Evolutionary conservation across 2,888 invertebrate genomes (phyloP).

Genomic region (Drosophila anomalata): DNA sequence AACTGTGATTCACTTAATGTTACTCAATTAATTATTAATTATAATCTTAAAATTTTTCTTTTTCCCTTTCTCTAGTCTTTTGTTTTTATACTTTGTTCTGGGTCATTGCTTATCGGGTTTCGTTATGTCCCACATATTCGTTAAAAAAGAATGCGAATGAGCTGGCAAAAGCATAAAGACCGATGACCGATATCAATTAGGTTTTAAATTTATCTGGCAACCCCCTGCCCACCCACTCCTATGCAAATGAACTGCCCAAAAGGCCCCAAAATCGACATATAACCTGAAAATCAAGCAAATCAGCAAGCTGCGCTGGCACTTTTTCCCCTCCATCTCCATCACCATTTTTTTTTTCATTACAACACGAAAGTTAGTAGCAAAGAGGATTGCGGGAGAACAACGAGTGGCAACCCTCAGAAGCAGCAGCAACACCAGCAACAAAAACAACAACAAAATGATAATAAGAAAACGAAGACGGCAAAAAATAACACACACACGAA

Average conservation of each 20-base stretch:
- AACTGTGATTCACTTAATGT: too few relatives aligned
- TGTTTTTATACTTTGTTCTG: neutral
- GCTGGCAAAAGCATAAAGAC: slow-evolving; percentile 26
- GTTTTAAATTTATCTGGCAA: slow-evolving; percentile 34
- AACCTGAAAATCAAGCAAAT: slow-evolving; percentile 33
- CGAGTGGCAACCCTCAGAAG: slow-evolving; percentile 42
- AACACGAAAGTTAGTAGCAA: slow-evolving; percentile 32
- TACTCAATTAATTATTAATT: too few relatives aligned
- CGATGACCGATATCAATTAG: slow-evolving; percentile 41
- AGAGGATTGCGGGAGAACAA: slow-evolving; percentile 20
- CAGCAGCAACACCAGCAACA: slow-evolving; percentile 40
- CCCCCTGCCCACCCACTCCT: slow-evolving; percentile 7
- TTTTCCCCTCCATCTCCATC: slow-evolving; percentile 22
- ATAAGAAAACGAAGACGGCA: slow-evolving; percentile 47
- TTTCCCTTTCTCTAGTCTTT: neutral
- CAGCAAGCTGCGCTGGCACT: slow-evolving; percentile 41
- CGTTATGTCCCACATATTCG: slow-evolving; percentile 5
- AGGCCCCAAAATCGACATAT: slow-evolving; percentile 19
- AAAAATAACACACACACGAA: slow-evolving; percentile 45
- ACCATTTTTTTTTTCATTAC: slow-evolving; percentile 33
- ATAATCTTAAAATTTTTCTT: neutral
- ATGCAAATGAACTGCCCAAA: slow-evolving; percentile 19
- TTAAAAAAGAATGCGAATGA: slow-evolving; percentile 47
- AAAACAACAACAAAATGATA: slow-evolving; percentile 34
- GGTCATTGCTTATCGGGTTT: slow-evolving; percentile 11